Evolutionary conservation across 2,113 vertebrate species (phyloP), one percentile per base, ranked within the genome.

Genomic region (Geothlypis trichas): DNA sequence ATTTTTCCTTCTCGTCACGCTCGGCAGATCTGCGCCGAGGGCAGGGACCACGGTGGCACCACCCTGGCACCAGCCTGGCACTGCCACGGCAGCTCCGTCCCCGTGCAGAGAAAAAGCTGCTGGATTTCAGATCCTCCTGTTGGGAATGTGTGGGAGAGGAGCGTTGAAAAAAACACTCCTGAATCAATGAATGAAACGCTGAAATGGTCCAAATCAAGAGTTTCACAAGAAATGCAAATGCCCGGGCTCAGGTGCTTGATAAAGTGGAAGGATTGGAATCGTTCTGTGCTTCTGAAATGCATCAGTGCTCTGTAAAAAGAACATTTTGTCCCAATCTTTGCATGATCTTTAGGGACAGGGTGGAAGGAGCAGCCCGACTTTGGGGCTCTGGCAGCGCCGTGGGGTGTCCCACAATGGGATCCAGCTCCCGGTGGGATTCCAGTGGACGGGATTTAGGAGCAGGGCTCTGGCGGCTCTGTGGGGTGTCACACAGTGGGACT

Each of bases 401-500:
- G 28, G 26, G 9, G 51, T 28, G 51, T 49, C 23, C 47, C 47
- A 49, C 23, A 13, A 5, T 24, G 47, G 47, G 47, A 49, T 46
- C 42, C 44, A 46, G 44, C 22, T 23, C 22, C 12, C 9, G 37
- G 15, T 28, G 15, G 51, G 51, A 16, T 52, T 23, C 11, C 65
- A 3, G 23, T 0, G 0, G 2, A 2, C 0, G 7, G 54, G 35
- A 1, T 65, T 22, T 1, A 9, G 77, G 59, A 16, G 49, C 20
- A 1, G 11, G 15, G 39, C 2, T 1, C 46, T 46, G 46, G 20
- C 20, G 54, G 44, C 1, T 7, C 55, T 5, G 0, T 0, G 22
- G 7, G 4, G 28, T 20, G 17, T n/a, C 11, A 5, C 46, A 46
- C 46, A 46, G 20, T 46, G 44, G 44, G 44, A 46, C 20, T 4